Base-by-base conservation (phyloP, 1,140 invertebrate species). In the Ridgeia piscesae region DNA sequence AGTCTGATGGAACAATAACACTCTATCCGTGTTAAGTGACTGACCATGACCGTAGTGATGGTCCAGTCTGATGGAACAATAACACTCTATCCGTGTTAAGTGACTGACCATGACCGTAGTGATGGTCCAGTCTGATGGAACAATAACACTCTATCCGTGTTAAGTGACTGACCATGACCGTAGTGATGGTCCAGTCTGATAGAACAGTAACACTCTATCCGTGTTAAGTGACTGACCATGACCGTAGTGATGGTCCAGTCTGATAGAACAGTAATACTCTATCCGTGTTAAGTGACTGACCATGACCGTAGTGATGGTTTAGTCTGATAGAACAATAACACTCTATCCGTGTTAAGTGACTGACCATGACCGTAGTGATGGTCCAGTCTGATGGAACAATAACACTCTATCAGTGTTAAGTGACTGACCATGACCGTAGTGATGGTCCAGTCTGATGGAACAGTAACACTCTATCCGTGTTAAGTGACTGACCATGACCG, bases 11-110 rank as follows among this genome's bases (percentile, higher is more conserved):
- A 31, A 4, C 6, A 11, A 33, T 35, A 34, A 34, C 35, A 90
- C 89, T 2, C 33, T 34, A 33, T 17, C 11, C n/a, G 31, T 8
- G 9, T 34, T 4, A 90, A n/a, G 11, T 90, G 33, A 90, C 89
- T 35, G 31, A 90, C 33, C 89, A 33, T 14, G 17, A 90, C 89
- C 31, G 33, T 34, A 35, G 34, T 90, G 89, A 21, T 21, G 94
- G 94, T 33, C 94, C 93, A 92, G 95, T 95, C 58, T 94, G 94
- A 33, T 95, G 93, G 1, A 95, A 93, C 21, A 94, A 92, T 14
- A 95, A 92, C 0, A 95, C 95, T 92, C 95, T 95, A 14, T 94
- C 89, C 88, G 94, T 93, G 92, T 95, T 94, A 0, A 95, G 93
- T n/a, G 14, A 94, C 93, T 50, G 94, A 93, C 35, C 31, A 1